Evolutionary conservation across 2,888 invertebrate genomes (phyloP), one percentile per base, ranked within the genome.

Genomic region (Cloeon dipterum): DNA sequence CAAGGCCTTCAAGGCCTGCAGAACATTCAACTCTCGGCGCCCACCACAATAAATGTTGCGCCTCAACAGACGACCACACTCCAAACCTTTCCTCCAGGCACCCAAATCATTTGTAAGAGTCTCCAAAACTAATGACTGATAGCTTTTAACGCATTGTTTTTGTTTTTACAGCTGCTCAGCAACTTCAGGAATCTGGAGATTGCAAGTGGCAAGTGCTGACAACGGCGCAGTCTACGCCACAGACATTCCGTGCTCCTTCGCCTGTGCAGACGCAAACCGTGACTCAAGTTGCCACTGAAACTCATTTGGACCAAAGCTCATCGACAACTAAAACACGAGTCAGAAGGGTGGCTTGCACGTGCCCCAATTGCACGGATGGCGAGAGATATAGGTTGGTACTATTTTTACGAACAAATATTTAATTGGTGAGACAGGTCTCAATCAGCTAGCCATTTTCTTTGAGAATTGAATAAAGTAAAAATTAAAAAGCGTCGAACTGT

Each of bases 291-390:
- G n/a, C n/a, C n/a, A n/a, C n/a, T n/a, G n/a, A n/a, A n/a, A 29
- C n/a, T 16, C 29, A 29, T n/a, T 14, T 13, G 13, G 29, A 29
- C 16, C 29, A n/a, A 14, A 16, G 29, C 29, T 7, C 10, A 8
- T 5, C n/a, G 7, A 29, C 29, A 44, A 43, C 57, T 39, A 64
- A 63, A 45, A 61, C 66, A 20, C 61, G 77, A 42, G 63, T 83
- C 43, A 71, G 88, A 47, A 62, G 96, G 29, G 88, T 94, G 7
- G 94, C 94, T 1, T 96, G 96, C 57, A 91, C 91, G 1, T 96
- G 94, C 56, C 96, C 94, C 0, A 94, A 96, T 57, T 96, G 96
- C 53, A 75, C 78, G 35, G 88, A 86, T 50, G 83, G 77, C 4
- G 82, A 82, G 50, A 73, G 74, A 70, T 69, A 45, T 29, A 14